Evolutionary conservation across 2,888 invertebrate genomes (phyloP).

Genomic region (Apamea monoglypha): DNA sequence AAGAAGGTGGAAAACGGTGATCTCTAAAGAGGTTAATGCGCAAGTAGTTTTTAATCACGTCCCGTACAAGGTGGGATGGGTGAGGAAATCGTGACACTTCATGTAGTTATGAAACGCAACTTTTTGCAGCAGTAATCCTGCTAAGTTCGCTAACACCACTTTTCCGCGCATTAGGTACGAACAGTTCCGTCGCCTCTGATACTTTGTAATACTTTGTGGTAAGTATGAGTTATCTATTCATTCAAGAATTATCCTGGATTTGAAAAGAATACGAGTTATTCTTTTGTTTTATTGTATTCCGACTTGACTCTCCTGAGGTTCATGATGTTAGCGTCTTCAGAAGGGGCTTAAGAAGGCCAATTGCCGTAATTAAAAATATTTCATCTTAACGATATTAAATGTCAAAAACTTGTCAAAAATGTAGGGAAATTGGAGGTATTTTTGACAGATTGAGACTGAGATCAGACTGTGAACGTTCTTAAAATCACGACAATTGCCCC

Average conservation of each 20-base stretch:
- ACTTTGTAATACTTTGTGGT: constrained; percentile 55
- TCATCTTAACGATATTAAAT: no score
- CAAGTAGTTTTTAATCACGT: constrained; percentile 55
- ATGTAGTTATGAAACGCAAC: constrained; percentile 25
- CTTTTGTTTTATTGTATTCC: constrained; percentile 17
- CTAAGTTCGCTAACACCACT: constrained; percentile 30
- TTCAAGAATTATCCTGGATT: constrained; percentile 23
- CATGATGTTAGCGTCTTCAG: background rate
- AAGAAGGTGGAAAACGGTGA: background rate
- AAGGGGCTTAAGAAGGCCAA: no score
- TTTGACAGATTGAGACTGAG: no score
- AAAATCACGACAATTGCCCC: no score
- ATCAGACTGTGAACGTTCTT: no score
- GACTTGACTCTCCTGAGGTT: background rate
- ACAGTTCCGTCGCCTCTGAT: constrained; percentile 43
- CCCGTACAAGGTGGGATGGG: constrained; percentile 7
- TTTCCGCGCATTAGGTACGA: constrained; percentile 21
- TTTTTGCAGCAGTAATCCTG: constrained; percentile 46
- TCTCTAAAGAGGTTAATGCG: constrained; percentile 17
- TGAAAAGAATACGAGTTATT: background rate
- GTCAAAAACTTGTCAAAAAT: no score
- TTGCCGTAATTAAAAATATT: no score
- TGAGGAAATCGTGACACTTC: constrained; percentile 7
- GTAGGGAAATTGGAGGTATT: no score
- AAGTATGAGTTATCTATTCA: constrained; percentile 20